Percentiles rank a stretch among this genome's conserved stretches.
Evolutionary conservation across 2,797 vertebrate genomes (phyloP).

Genomic region (Loriculus beryllinus): DNA sequence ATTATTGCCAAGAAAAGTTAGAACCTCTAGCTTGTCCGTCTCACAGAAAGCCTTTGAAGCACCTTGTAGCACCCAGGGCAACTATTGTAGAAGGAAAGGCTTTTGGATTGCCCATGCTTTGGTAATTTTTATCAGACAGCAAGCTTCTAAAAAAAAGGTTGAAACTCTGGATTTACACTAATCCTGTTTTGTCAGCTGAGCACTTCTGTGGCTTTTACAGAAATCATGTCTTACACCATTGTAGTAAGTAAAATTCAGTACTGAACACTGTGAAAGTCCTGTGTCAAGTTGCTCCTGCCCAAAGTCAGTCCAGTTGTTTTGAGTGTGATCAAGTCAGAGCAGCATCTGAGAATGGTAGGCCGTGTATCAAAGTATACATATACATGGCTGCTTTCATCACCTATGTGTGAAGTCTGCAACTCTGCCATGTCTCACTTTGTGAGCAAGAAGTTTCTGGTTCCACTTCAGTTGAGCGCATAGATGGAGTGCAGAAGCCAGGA

Average conservation of each 20-base stretch:
- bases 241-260: neutral
- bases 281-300: neutral
- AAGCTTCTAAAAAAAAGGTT: neutral
- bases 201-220: neutral
- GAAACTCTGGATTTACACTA: neutral
- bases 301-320: neutral
- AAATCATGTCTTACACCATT: neutral
- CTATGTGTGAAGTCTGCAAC: neutral
- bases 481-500: neutral
- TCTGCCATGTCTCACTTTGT: neutral
- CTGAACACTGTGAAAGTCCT: neutral
- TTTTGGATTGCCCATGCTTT: neutral
- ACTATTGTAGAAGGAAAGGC: neutral
- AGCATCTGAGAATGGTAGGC: neutral
- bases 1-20: neutral
- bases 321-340: neutral
- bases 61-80: neutral
- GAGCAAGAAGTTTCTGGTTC: constrained; percentile 21
- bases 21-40: neutral
- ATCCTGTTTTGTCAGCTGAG: neutral
- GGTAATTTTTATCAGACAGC: neutral
- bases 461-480: neutral
- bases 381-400: constrained; percentile 3
- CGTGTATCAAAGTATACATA: neutral
- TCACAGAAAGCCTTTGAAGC: neutral